Conservation (phyloP, 2,797 vertebrate genomes). For the Paguma larvata region DNA sequence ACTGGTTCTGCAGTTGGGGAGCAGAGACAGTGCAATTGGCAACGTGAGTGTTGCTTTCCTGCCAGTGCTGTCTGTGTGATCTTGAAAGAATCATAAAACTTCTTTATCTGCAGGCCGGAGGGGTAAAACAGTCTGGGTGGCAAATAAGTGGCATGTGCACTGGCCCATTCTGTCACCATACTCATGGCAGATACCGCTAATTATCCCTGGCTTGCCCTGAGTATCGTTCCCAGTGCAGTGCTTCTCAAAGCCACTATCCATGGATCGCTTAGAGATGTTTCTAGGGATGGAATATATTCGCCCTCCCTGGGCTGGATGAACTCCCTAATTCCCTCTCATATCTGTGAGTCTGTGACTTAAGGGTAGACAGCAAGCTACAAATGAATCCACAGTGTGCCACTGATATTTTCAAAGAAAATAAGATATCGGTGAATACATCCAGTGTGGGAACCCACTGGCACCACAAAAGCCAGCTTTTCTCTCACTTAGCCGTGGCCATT, state of each 20-base stretch:
- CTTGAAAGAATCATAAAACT: not conserved
- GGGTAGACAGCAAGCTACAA: not conserved
- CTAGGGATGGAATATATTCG: not conserved
- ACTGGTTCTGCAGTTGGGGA: not conserved
- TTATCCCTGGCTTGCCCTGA: not conserved
- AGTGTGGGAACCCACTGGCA: not conserved
- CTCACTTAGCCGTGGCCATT: not conserved
- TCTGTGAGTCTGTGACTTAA: not conserved
- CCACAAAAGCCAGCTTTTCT: not conserved
- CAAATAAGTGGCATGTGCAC: not conserved
- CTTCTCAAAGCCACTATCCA: not conserved
- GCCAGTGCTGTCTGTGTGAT: not conserved
- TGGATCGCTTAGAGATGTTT: not conserved
- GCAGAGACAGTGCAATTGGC: not conserved
- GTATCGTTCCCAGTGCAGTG: not conserved
- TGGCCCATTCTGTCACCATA: not conserved
- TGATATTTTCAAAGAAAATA: not conserved
- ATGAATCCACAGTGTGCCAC: not conserved
- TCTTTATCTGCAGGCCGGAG: not conserved
- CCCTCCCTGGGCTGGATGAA: not conserved
- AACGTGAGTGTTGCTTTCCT: not conserved
- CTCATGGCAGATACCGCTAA: not conserved
- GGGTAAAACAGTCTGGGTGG: not conserved
- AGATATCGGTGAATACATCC: not conserved
- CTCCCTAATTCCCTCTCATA: not conserved